A percentile compares a stretch with the other conserved stretches of the same genome.
Evolutionary conservation across 2,113 vertebrate genomes (phyloP).

Genomic region (Bettongia penicillata): DNA sequence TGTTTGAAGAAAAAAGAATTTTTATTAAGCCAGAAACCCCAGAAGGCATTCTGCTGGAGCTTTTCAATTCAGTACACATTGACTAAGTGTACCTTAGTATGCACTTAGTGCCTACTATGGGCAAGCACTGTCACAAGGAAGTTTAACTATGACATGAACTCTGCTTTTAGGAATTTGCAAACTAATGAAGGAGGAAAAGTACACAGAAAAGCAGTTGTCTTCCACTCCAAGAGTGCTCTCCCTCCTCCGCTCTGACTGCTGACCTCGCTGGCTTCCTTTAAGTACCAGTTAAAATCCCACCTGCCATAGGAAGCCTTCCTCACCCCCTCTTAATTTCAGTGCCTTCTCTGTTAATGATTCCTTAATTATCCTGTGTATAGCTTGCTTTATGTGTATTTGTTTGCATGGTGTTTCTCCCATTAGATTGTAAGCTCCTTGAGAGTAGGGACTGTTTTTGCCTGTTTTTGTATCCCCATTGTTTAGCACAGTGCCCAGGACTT

Average conservation of each 20-base stretch:
- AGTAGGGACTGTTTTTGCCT: not conserved
- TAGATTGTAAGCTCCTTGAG: not conserved
- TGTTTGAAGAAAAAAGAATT: not conserved
- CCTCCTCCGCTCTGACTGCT: not conserved
- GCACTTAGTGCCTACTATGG: not conserved
- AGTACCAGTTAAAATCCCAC: not conserved
- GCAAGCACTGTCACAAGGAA: not conserved
- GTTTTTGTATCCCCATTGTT: accelerated
- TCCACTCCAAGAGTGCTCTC: not conserved
- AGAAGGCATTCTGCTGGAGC: not conserved
- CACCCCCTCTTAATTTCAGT: accelerated
- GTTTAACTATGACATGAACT: not conserved
- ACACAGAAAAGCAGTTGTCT: not conserved
- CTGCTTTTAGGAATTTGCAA: not conserved
- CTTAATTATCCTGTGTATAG: not conserved
- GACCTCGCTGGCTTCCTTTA: not conserved
- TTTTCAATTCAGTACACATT: not conserved
- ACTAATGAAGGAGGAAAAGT: not conserved
- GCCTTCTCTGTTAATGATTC: not conserved
- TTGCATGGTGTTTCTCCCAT: not conserved
- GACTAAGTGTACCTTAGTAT: not conserved
- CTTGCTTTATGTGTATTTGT: not conserved
- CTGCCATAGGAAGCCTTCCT: not conserved
- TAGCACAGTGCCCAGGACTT: not conserved
- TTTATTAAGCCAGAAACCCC: not conserved